These are phyloP conservation scores for Hedychridium roseum DNA, from an alignment of 2,888 invertebrate species.

Conservation along the genomic window DNA sequence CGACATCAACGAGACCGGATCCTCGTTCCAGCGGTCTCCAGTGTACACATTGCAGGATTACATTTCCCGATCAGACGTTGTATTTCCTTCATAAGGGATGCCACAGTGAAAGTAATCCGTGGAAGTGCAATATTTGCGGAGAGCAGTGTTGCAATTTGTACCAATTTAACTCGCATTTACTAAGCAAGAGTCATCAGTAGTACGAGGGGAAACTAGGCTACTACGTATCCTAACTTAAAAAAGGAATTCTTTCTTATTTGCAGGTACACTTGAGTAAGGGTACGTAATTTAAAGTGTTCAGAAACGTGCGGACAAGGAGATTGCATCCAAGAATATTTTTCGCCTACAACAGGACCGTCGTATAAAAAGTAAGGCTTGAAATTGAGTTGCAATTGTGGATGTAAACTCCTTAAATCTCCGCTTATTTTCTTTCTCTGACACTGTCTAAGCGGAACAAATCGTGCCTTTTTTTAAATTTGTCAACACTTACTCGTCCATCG, in stretches of 20 bases:
- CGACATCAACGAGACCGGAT: constrained; percentile 77
- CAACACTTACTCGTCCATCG: constrained; percentile 57
- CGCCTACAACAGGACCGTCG: too few species aligned
- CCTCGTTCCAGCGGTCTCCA: constrained; percentile 71
- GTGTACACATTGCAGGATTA: constrained; percentile 91
- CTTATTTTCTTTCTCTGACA: constrained; percentile 6
- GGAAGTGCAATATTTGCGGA: constrained; percentile 97
- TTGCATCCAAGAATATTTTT: too few species aligned
- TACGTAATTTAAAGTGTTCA: background rate
- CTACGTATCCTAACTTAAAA: too few species aligned
- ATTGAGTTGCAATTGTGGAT: too few species aligned
- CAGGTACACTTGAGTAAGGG: too few species aligned
- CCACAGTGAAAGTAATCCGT: constrained; percentile 96
- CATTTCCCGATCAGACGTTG: constrained; percentile 92
- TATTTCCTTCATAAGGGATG: constrained; percentile 98
- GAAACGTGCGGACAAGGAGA: too few species aligned
- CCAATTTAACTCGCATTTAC: constrained; percentile 95
- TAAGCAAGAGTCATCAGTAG: constrained; percentile 89
- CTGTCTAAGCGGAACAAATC: constrained; percentile 38
- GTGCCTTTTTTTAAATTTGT: constrained; percentile 56
- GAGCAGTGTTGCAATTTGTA: constrained; percentile 94
- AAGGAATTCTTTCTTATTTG: too few species aligned
- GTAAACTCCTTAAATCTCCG: too few species aligned
- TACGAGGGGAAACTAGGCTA: too few species aligned
- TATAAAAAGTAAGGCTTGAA: too few species aligned